Evolutionary conservation across 1,140 invertebrate species (phyloP), one percentile per base, ranked within the genome.

Genomic region (Trachelipus rathkii): DNA sequence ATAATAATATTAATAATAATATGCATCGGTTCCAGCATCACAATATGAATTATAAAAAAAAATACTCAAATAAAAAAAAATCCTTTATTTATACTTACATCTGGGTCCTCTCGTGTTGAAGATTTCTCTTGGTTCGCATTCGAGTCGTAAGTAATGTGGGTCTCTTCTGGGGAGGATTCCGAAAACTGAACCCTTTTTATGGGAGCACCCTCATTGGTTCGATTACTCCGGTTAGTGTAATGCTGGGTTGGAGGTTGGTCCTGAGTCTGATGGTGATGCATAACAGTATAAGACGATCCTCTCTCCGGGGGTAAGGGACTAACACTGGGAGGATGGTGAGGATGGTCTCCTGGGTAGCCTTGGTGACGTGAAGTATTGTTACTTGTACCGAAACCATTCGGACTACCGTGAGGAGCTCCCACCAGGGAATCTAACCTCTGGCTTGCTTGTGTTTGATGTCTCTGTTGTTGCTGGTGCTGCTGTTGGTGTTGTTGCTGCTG

Each of bases 201-300:
- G 15, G 80, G 78, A 21, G 77, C 73, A 13, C 45, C 77, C 13
- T 77, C 80, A 4, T 53, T 71, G n/a, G 71, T 60, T 44, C 78
- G 71, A 60, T 71, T 77, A 66, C 75, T 76, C 10, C 44, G n/a
- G 71, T 44, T 23, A 9, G 74, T 11, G 6, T 66, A 66, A 4
- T 23, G 24, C 45, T 45, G 44, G 10, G 13, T 23, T n/a, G n/a
- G 19, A 2, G 33, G 46, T 69, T 68, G 44, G 21, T 72, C 73
- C 13, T 73, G 74, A n/a, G 24, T 13, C n/a, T 78, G 74, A 24
- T 83, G 70, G 81, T 85, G 89, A 1, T 91, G 91, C 92, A 93
- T 93, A 21, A 92, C 89, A 0, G 91, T 89, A 84, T 92, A 93
- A 73, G 92, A 93, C 5, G 92, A 93, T 66, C 92, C 92, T 78